A percentile compares a stretch with the other conserved stretches of the same genome.
phyloP scores from a whole-genome alignment of 2,797 vertebrate species.

The Oreochromis grahami region DNA sequence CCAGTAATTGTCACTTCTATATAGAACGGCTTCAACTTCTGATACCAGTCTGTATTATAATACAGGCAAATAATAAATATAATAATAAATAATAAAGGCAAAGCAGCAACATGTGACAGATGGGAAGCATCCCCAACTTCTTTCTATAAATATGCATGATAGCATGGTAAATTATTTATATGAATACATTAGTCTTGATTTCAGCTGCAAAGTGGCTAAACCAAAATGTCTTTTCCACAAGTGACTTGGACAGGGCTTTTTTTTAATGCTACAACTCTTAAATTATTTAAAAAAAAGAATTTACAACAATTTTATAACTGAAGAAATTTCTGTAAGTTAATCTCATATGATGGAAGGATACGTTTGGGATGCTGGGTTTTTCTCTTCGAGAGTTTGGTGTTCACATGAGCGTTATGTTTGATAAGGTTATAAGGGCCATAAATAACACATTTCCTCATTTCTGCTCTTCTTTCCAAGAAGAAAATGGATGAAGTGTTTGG shows the following conservation, averaged over 20 bases:
- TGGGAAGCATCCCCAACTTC: neutral
- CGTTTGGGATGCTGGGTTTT: neutral
- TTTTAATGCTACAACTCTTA: neutral
- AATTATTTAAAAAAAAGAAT: neutral
- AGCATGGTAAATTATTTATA: slow-evolving; percentile 30
- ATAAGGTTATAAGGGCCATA: neutral
- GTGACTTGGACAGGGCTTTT: neutral
- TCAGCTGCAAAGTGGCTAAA: neutral
- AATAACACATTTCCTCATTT: neutral
- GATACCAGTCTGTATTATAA: neutral
- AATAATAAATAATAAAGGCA: too few species aligned
- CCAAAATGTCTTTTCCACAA: neutral
- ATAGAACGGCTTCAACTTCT: neutral
- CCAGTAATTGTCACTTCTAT: neutral
- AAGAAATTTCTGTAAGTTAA: neutral
- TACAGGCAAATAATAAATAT: too few species aligned
- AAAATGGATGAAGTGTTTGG: neutral
- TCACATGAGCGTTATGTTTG: neutral
- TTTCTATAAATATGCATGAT: slow-evolving; percentile 19
- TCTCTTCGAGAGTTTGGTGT: neutral
- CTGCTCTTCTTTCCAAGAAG: neutral
- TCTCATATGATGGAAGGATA: neutral
- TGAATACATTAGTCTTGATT: neutral
- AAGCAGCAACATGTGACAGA: neutral
- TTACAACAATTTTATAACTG: neutral